Base-by-base conservation (phyloP, 2,797 vertebrate species). In the Lutjanus campechanus region DNA sequence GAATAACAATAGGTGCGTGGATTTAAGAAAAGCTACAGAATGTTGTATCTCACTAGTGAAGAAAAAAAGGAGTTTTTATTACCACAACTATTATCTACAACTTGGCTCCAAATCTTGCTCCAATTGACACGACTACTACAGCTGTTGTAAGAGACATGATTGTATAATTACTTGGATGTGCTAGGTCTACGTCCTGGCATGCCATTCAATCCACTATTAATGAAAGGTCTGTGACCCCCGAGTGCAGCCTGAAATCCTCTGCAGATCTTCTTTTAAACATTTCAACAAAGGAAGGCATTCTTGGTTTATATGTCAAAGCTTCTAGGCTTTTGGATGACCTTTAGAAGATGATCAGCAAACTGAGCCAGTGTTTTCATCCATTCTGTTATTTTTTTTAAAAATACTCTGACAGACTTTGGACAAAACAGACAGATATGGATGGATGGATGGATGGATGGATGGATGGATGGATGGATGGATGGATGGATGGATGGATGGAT, bases 161-260 rank as follows among this genome's bases (percentile, higher is more conserved):
- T 1, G 0, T 12, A 29, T 16, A 22, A 55, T 36, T 13, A 19
- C 41, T 17, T 43, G 11, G 17, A 40, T 49, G 46, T 36, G 16
- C 11, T 63, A n/a, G 64, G 19, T 62, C n/a, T 69, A 9, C 7
- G 12, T 67, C 4, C 40, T 53, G 16, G 22, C 7, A 43, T 51
- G 4, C 6, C 19, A 60, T 69, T 76, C 17, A 64, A 3, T n/a
- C 7, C 43, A 20, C 22, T 29, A 1, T 47, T 36, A 63, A 20
- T 64, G 56, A 73, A 79, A 65, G 10, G n/a, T 22, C 12, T 8
- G 13, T 58, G 47, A 64, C 1, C 13, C n/a, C 41, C 40, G 59
- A 43, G 46, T 68, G n/a, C 29, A 65, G 49, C 10, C 17, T 43
- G n/a, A 64, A 63, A 19, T 54, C 29, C 5, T 64, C 25, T 12